These are phyloP conservation scores for Sphenodon punctatus DNA, from an alignment of 2,797 vertebrate species.

Conservation along the genomic window DNA sequence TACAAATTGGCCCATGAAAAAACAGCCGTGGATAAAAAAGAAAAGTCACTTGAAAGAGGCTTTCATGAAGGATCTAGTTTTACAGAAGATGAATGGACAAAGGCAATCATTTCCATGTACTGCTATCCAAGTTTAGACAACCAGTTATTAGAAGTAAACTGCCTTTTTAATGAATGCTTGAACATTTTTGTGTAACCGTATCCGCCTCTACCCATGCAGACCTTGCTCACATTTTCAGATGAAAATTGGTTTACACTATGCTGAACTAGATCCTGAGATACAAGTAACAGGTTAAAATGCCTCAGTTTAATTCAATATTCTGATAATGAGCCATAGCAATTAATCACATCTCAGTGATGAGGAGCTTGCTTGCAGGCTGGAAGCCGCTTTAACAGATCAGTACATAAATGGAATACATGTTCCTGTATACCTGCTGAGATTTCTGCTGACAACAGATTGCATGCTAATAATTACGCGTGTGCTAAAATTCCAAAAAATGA, in stretches of 20 bases:
- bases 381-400: conserved; percentile 29
- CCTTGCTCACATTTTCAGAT: conserved; percentile 42
- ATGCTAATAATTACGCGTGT: too few species aligned
- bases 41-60: too few species aligned
- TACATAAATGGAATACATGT: background rate
- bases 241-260: conserved; percentile 35
- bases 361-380: conserved; percentile 29
- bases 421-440: background rate
- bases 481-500: too few species aligned
- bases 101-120: background rate
- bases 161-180: conserved; percentile 2
- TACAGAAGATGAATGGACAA: background rate
- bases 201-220: background rate
- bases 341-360: conserved; percentile 41
- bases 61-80: background rate
- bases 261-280: conserved; percentile 23
- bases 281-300: conserved; percentile 35
- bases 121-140: background rate
- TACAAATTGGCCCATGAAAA: too few species aligned
- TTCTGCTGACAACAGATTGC: conserved; percentile 1
- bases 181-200: conserved; percentile 8
- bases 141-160: background rate
- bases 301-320: conserved; percentile 46
- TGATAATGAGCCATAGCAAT: conserved; percentile 39
- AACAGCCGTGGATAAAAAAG: too few species aligned